A percentile compares a stretch with the other conserved stretches of the same genome.
Conservation (phyloP, 2,888 invertebrate species). For the Tenthredo notha region DNA sequence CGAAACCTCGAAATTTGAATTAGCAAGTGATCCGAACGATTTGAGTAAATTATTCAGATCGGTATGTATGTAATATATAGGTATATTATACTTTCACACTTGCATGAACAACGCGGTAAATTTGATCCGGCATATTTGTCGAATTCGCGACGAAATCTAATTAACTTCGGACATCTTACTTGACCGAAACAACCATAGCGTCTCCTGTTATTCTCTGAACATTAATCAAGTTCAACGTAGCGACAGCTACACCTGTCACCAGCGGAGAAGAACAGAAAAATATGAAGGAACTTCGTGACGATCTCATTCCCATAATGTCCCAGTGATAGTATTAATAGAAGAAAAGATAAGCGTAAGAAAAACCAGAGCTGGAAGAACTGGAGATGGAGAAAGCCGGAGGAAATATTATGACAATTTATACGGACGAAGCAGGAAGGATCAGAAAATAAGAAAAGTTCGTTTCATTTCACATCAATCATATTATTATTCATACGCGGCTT, state of each 20-base stretch:
- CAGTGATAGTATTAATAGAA: not conserved
- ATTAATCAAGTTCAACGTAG: constrained; percentile 38
- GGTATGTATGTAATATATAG: not conserved
- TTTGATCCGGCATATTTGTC: not conserved
- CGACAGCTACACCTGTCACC: constrained; percentile 32
- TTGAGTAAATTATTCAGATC: not conserved
- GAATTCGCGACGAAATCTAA: constrained; percentile 2
- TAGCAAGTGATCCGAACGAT: not conserved
- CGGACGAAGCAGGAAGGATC: not conserved
- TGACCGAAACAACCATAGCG: not conserved
- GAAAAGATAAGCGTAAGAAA: not conserved
- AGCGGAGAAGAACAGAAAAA: constrained; percentile 3
- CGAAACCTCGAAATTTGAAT: not conserved
- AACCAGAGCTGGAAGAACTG: not conserved
- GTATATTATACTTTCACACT: not conserved
- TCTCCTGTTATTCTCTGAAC: not conserved
- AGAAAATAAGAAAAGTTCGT: not conserved
- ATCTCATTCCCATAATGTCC: constrained; percentile 37
- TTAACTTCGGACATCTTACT: constrained; percentile 19
- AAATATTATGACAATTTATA: constrained; percentile 35
- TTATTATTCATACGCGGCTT: not conserved
- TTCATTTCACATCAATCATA: constrained; percentile 33
- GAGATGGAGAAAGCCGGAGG: not conserved
- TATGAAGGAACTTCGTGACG: constrained; percentile 11
- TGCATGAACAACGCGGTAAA: not conserved